These are phyloP conservation scores for Paralichthys olivaceus DNA, from an alignment of 2,113 vertebrate genomes.

Conservation along the genomic window DNA sequence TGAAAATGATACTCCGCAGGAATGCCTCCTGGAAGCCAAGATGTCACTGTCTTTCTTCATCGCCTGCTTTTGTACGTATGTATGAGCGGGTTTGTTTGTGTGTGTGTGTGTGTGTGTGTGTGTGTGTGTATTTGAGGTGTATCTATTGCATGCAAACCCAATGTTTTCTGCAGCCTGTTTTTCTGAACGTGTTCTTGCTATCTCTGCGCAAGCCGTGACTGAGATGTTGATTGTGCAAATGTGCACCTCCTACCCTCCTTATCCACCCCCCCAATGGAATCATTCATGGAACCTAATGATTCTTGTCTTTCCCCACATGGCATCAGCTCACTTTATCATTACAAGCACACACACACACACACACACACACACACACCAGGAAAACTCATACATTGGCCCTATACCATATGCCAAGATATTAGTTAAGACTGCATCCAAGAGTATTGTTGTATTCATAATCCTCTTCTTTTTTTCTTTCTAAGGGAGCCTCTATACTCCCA, in stretches of 20 bases:
- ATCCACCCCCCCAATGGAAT: slow-evolving; percentile 42
- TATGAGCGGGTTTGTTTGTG: slow-evolving; percentile 47
- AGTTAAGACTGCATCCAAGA: slow-evolving; percentile 90
- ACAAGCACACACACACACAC: slow-evolving; percentile 48
- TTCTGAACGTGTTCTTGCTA: slow-evolving; percentile 43
- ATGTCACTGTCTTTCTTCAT: slow-evolving; percentile 81
- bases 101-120: slow-evolving; percentile 44
- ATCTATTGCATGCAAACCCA: slow-evolving; percentile 8
- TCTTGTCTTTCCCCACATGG: slow-evolving; percentile 74
- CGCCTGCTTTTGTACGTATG: slow-evolving; percentile 57
- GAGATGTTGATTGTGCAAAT: slow-evolving; percentile 64
- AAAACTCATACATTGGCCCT: slow-evolving; percentile 53
- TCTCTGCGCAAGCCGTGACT: slow-evolving; percentile 60
- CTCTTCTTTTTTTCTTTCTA: slow-evolving; percentile 86
- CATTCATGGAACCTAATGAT: slow-evolving; percentile 72
- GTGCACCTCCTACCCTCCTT: slow-evolving; percentile 46
- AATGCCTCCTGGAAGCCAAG: slow-evolving; percentile 80
- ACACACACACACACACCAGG: slow-evolving; percentile 47
- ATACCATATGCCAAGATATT: slow-evolving; percentile 76
- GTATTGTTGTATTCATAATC: slow-evolving; percentile 76
- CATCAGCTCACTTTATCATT: slow-evolving; percentile 66
- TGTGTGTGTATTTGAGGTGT: slow-evolving; percentile 31
- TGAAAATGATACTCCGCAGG: slow-evolving; percentile 82
- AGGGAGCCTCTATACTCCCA: slow-evolving; percentile 93
- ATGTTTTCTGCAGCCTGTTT: slow-evolving; percentile 43